Base-by-base conservation (phyloP, 2,888 invertebrate genomes). In the Cryptosula pallasiana region DNA sequence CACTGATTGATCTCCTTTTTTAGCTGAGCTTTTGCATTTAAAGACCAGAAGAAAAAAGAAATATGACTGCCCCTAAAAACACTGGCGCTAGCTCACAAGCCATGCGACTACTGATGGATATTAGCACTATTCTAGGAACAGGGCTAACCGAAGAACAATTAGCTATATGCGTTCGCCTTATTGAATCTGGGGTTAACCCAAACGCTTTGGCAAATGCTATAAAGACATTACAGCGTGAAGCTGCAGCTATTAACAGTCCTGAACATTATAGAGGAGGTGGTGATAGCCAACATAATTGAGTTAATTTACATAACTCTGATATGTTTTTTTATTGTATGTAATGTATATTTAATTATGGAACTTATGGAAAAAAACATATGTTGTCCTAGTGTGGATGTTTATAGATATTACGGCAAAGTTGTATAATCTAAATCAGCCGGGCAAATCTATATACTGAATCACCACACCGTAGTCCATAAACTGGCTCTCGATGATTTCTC, bases 111-210 rank as follows among this genome's bases (percentile, higher is more conserved):
- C 32, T 70, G n/a, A 29, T 32, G 16, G 70, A 70, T 16, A 70
- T 70, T 5, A 54, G 45, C 16, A 23, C 5, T 3, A 36, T 70
- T 70, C 25, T 70, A 23, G 55, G 55, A 2, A 70, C 70, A 54
- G 70, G 70, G n/a, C 32, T 70, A 23, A 54, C 36, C 9, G 70
- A 70, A 29, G 55, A 70, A 54, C 36, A 36, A 25, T 70, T 70
- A 29, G 2, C 45, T 5, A 70, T 36, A 54, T 70, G 70, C 32
- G 70, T 70, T 2, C n/a, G 70, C 2, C 45, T 70, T n/a, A 54
- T 36, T 29, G 70, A 70, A 32, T 36, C 45, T 54, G 70, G 70
- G 2, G 70, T 70, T 36, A 70, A 70, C 45, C 70, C 70, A 2
- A n/a, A 70, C 23, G 70, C 70, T 45, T 45, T 70, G 20, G 36